Conservation (phyloP, 37 sponge, comb jelly and placozoan genomes). For the Tethya wilhelma region DNA sequence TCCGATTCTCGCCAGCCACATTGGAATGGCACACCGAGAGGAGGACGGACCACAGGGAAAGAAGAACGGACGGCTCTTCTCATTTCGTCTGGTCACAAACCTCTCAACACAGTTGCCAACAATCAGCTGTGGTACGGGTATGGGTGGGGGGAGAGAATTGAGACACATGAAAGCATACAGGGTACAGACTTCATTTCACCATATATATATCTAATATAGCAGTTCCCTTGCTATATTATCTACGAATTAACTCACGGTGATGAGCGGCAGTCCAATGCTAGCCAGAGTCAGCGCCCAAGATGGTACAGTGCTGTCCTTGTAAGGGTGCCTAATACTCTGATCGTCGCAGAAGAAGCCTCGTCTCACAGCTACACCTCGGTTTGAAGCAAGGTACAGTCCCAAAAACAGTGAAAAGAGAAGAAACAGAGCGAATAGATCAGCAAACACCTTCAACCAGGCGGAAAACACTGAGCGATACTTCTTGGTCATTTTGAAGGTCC, state of each 20-base stretch:
- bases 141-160: no score
- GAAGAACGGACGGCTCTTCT: neutral
- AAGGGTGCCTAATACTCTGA: constrained; percentile 51
- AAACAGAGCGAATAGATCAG: neutral
- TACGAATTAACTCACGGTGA: neutral
- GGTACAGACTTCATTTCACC: no score
- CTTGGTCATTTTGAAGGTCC: neutral
- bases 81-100: neutral
- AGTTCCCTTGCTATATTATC: no score
- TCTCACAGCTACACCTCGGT: neutral
- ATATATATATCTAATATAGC: no score
- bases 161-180: no score
- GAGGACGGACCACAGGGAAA: neutral
- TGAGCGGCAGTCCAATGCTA: constrained; percentile 1
- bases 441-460: no score
- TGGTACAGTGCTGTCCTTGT: constrained; percentile 24
- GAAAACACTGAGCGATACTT: no score
- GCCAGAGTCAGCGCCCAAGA: constrained; percentile 8
- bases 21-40: neutral
- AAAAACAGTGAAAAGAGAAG: neutral
- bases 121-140: neutral
- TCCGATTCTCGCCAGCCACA: neutral
- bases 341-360: constrained; percentile 79
- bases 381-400: neutral
- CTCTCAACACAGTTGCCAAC: neutral